Conservation (phyloP, 2,888 invertebrate species). For the Eupithecia abbreviata region DNA sequence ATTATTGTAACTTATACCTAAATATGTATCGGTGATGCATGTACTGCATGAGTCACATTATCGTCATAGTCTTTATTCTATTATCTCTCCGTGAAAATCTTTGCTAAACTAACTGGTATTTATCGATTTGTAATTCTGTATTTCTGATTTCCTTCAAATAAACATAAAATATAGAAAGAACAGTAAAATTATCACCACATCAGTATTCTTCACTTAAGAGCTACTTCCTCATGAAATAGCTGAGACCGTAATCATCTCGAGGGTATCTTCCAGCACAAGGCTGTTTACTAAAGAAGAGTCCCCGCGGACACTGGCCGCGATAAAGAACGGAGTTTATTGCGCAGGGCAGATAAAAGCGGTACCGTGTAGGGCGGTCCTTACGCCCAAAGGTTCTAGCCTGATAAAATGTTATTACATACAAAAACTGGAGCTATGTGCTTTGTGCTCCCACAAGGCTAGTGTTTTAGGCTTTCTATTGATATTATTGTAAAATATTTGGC, state of each 20-base stretch:
- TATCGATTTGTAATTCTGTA: too few species aligned
- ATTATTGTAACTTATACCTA: too few species aligned
- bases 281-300: conserved; percentile 1
- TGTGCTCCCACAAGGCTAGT: not conserved
- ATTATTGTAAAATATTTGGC: not conserved
- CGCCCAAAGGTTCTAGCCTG: conserved; percentile 26
- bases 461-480: not conserved
- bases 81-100: too few species aligned
- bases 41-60: too few species aligned
- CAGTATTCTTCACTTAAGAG: not conserved
- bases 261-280: not conserved
- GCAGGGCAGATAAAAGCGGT: conserved; percentile 52
- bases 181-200: not conserved
- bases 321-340: conserved; percentile 45
- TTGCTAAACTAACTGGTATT: too few species aligned
- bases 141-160: too few species aligned
- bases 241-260: not conserved
- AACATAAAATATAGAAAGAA: not conserved
- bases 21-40: too few species aligned
- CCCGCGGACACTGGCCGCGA: conserved; percentile 18
- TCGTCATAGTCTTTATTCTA: too few species aligned
- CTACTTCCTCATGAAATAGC: not conserved
- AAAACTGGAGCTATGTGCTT: conserved; percentile 20
- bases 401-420: conserved; percentile 16
- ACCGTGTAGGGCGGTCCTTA: conserved; percentile 52